Percentiles rank a stretch among this genome's conserved stretches.
Evolutionary conservation across 2,113 vertebrate species (phyloP).

Genomic region (Clupea harengus): DNA sequence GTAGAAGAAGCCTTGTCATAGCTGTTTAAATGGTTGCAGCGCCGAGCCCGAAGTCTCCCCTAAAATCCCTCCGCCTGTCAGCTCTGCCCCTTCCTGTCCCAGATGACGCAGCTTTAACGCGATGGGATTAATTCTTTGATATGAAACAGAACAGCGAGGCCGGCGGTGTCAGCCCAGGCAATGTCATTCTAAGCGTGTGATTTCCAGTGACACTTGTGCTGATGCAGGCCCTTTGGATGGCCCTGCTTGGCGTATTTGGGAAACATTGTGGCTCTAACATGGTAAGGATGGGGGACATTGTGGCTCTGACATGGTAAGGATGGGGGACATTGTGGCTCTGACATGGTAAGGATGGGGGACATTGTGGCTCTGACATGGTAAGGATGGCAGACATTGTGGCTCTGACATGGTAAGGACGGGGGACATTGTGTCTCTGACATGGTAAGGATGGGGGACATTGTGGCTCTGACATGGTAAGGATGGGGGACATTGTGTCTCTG

Average conservation of each 20-base stretch:
- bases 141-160: background rate
- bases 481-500: background rate
- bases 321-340: too few relatives aligned
- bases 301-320: too few relatives aligned
- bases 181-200: background rate
- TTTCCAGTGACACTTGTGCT: background rate
- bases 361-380: too few relatives aligned
- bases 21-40: background rate
- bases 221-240: background rate
- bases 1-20: background rate
- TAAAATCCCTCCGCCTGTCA: background rate
- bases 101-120: background rate
- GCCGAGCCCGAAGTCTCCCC: background rate
- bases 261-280: background rate
- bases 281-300: too few relatives aligned
- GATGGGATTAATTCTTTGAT: background rate
- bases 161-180: background rate
- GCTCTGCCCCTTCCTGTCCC: background rate
- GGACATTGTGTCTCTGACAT: too few relatives aligned
- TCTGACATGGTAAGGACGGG: too few relatives aligned
- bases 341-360: too few relatives aligned
- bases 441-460: too few relatives aligned
- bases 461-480: too few relatives aligned
- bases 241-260: background rate
- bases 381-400: too few relatives aligned